Evolutionary conservation across 2,797 vertebrate species (phyloP).

Genomic region (Austrolebias charrua): DNA sequence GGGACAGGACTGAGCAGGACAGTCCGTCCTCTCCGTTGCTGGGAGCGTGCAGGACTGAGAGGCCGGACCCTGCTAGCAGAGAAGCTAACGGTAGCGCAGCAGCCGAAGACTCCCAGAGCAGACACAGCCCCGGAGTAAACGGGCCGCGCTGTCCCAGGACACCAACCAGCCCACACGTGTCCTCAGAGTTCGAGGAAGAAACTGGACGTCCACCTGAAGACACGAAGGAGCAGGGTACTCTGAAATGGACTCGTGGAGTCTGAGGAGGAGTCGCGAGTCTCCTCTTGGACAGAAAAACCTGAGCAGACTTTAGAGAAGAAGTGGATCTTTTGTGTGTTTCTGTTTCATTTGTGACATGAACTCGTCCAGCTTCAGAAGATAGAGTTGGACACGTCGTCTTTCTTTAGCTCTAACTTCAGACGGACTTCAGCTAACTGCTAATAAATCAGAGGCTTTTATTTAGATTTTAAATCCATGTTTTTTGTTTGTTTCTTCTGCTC

Average conservation of each 20-base stretch:
- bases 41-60: constrained; percentile 51
- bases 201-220: constrained; percentile 33
- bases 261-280: no score
- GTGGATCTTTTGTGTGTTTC: constrained; percentile 63
- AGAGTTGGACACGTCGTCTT: no score
- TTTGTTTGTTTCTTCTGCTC: constrained; percentile 28
- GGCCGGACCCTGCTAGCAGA: constrained; percentile 33
- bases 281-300: constrained; percentile 25
- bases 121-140: constrained; percentile 75
- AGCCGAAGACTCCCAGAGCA: constrained; percentile 37
- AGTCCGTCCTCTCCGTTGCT: constrained; percentile 27
- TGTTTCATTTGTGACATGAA: constrained; percentile 40
- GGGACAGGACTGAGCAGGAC: constrained; percentile 45
- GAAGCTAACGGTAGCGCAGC: constrained; percentile 51
- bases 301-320: constrained; percentile 43
- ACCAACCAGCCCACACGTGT: constrained; percentile 52
- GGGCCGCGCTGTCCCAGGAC: constrained; percentile 82
- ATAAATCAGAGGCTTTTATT: constrained; percentile 40
- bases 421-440: constrained; percentile 36
- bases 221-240: constrained; percentile 45
- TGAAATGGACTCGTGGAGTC: constrained; percentile 86
- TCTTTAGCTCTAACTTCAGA: constrained; percentile 51
- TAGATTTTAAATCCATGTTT: constrained; percentile 47
- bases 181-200: constrained; percentile 66
- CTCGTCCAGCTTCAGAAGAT: constrained; percentile 26